Conservation (phyloP, 2,888 invertebrate species). For the Ectobius pallidus region DNA sequence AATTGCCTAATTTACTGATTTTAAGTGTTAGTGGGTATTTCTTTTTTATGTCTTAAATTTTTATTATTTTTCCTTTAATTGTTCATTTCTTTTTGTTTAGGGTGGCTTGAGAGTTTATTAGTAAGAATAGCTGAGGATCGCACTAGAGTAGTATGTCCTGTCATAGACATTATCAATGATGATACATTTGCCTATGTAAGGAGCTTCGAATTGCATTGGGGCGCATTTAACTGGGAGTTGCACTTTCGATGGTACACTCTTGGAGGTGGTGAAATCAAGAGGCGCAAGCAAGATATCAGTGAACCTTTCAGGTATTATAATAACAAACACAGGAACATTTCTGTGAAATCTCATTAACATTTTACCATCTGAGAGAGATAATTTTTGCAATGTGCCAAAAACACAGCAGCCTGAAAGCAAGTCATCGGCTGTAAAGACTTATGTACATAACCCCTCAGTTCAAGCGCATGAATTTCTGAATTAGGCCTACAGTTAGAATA, state of each 20-base stretch:
- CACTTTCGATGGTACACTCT: constrained; percentile 89
- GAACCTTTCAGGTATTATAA: constrained; percentile 62
- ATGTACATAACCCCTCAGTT: no score
- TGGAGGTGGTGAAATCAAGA: constrained; percentile 67
- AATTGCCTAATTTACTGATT: no score
- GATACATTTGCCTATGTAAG: constrained; percentile 95
- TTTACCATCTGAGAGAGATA: not conserved
- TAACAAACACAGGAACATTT: no score
- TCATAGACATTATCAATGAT: constrained; percentile 94
- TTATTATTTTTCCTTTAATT: no score
- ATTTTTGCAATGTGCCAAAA: not conserved
- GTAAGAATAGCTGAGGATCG: constrained; percentile 67
- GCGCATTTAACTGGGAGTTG: constrained; percentile 97
- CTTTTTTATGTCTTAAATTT: no score
- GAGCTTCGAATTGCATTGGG: constrained; percentile 96
- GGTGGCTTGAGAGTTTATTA: constrained; percentile 80
- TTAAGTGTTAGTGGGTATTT: no score
- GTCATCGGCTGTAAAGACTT: no score
- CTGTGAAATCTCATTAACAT: not conserved
- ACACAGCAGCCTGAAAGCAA: not conserved
- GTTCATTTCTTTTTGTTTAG: no score
- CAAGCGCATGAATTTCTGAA: no score
- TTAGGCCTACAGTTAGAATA: no score
- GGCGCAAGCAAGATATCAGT: constrained; percentile 67
- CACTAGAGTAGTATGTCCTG: constrained; percentile 76